Evolutionary conservation across 2,888 invertebrate genomes (phyloP), one percentile per base, ranked within the genome.

Genomic region (Vanessa cardui): DNA sequence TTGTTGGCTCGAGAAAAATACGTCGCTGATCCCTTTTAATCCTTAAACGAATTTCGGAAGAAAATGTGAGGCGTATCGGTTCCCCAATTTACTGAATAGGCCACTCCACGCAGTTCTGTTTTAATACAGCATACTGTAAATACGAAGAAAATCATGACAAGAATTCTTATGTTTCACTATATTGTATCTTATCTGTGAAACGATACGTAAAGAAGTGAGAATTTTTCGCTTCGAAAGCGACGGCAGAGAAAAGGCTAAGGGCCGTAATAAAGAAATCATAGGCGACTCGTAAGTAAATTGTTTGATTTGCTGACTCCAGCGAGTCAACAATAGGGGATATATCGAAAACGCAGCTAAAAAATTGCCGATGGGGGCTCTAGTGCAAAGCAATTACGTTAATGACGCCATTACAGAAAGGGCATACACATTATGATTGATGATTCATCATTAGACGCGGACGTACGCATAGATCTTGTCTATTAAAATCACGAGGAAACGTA

Each of bases 181-280:
- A 89, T 86, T 88, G 89, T 89, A 88, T 86, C 82, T 84, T 84
- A 86, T 87, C 85, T 86, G 74, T 74, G 78, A 77, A 39, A 39
- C 39, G 50, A 76, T 79, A 82, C 80, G 81, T 79, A 56, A 18
- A 39, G 9, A 39, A 56, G 56, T 56, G 39, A 56, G 18, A n/a
- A 56, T 39, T 56, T 56, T 56, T 56, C 33, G 74, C 78, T 39
- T n/a, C 9, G n/a, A 39, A 56, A 56, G 18, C n/a, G 56, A n/a
- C 9, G 26, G 76, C 83, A 80, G 79, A 85, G 82, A 84, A 85
- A 85, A 82, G 84, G 84, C 85, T 86, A 84, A 79, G 81, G 81
- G 71, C 75, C 74, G 78, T 84, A 85, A 88, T 88, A 88, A 89
- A 88, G 85, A 87, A 89, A 89, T 88, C 86, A 87, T 87, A 86